Percentiles rank a stretch among this genome's conserved stretches.
Evolutionary conservation across 1,140 invertebrate genomes (phyloP).

Genomic region (Geopemphigus sp.): DNA sequence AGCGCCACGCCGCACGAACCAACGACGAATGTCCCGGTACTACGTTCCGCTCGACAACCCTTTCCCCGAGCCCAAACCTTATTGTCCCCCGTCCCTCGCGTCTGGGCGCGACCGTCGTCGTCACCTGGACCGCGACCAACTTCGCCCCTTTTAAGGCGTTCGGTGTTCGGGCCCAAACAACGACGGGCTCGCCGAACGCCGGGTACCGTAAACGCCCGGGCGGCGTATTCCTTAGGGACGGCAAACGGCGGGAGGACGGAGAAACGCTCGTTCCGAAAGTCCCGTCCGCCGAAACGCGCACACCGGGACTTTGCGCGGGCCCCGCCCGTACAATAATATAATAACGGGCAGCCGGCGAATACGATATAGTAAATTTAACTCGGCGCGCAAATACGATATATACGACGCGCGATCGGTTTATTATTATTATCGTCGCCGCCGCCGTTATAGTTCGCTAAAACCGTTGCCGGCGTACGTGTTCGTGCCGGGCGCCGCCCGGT

Average conservation of each 20-base stretch:
- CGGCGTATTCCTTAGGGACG: neutral
- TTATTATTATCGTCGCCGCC: too few relatives aligned
- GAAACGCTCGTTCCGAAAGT: neutral
- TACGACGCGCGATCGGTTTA: neutral
- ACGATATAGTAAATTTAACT: neutral
- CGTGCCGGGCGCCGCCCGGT: too few relatives aligned
- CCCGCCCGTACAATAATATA: neutral
- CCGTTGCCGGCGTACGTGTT: neutral
- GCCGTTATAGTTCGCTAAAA: too few relatives aligned
- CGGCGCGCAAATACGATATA: too few relatives aligned
- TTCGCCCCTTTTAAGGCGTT: too few relatives aligned
- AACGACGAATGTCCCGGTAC: neutral
- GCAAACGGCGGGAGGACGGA: neutral
- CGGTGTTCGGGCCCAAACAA: neutral
- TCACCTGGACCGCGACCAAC: neutral
- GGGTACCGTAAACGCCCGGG: neutral
- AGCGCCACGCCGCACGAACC: neutral
- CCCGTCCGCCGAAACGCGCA: neutral
- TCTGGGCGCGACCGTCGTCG: neutral
- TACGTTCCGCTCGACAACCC: neutral
- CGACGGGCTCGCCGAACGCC: constrained; percentile 11
- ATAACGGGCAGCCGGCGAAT: neutral
- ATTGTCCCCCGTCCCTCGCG: neutral
- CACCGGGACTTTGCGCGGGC: neutral
- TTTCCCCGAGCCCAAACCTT: neutral